Evolutionary conservation across 1,140 invertebrate genomes (phyloP).

Genomic region (Rhagoletis pomonella): DNA sequence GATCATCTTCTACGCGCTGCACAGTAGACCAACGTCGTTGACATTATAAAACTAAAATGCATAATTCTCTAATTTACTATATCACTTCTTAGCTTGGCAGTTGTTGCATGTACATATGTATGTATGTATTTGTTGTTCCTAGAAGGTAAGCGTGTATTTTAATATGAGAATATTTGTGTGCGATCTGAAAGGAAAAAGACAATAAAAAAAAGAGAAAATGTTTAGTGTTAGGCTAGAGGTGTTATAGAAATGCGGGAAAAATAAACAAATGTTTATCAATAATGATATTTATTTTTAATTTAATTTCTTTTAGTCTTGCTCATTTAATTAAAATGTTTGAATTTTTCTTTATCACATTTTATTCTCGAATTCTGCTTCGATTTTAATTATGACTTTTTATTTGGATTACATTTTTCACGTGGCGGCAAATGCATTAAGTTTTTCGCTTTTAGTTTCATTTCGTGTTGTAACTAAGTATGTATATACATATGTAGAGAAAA

Average conservation of each 20-base stretch:
- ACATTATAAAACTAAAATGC: conserved; percentile 48
- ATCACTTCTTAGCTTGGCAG: conserved; percentile 27
- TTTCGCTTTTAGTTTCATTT: too few relatives aligned
- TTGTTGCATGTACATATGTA: background rate
- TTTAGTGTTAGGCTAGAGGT: background rate
- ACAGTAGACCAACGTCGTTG: conserved; percentile 19
- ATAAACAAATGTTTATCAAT: background rate
- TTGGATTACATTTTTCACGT: too few relatives aligned
- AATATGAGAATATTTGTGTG: background rate
- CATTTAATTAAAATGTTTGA: background rate
- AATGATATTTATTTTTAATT: background rate
- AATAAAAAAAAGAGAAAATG: background rate
- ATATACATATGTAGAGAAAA: too few relatives aligned
- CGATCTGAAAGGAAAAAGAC: background rate
- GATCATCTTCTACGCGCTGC: conserved; percentile 66
- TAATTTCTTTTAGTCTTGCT: background rate
- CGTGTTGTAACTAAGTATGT: too few relatives aligned
- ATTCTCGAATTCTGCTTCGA: too few relatives aligned
- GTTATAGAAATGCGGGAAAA: too few relatives aligned
- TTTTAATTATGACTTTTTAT: too few relatives aligned
- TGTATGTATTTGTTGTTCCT: background rate
- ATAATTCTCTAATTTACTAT: conserved; percentile 38
- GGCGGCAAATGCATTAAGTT: too few relatives aligned
- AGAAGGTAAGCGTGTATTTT: conserved; percentile 22
- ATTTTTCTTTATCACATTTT: background rate